phyloP scores from a whole-genome alignment of 92 coral and sea anemone species.

The Bergia puertoricense region DNA sequence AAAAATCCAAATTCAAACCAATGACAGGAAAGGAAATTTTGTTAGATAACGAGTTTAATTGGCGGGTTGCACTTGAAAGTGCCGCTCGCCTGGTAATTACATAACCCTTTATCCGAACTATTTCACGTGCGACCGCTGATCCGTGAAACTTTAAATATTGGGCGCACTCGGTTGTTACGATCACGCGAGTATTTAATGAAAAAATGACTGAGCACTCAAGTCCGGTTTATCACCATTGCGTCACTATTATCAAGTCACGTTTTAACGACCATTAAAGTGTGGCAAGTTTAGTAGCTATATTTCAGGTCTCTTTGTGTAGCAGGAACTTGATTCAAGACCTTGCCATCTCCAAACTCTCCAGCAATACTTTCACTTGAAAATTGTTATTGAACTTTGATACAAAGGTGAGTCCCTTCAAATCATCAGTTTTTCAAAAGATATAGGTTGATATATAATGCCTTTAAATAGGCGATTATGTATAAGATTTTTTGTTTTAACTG shows the following conservation, averaged over 20 bases:
- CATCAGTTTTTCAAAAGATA: neutral
- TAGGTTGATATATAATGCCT: no score
- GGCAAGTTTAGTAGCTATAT: neutral
- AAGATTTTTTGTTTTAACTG: no score
- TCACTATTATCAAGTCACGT: neutral
- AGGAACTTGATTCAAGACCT: neutral
- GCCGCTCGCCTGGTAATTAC: neutral
- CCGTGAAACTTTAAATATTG: neutral
- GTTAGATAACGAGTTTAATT: neutral
- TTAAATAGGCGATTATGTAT: no score
- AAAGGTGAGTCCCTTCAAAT: neutral
- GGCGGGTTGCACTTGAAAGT: neutral
- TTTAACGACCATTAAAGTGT: neutral
- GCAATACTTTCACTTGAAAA: neutral
- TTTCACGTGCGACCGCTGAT: constrained; percentile 17
- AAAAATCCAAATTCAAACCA: neutral
- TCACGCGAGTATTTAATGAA: neutral
- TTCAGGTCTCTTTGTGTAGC: neutral
- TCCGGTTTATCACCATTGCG: neutral
- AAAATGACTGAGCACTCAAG: neutral
- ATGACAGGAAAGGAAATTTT: neutral
- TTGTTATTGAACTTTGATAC: neutral
- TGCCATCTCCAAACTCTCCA: no score
- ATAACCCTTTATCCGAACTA: neutral
- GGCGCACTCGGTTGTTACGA: neutral